A percentile compares a stretch with the other conserved stretches of the same genome.
phyloP scores from a whole-genome alignment of 2,113 vertebrate species.

The Serinus canaria region DNA sequence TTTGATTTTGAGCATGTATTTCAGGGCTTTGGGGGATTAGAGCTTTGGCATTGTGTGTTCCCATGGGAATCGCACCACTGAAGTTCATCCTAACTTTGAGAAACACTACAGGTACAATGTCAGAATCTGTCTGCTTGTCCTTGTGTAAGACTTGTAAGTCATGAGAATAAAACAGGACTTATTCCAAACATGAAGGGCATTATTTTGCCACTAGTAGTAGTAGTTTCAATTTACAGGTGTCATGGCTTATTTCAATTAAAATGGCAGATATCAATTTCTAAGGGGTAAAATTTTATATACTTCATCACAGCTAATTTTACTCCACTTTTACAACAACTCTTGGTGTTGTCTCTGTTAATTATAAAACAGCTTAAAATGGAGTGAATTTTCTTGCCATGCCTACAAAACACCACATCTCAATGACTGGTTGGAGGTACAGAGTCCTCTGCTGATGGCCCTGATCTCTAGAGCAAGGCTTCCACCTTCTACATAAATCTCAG shows the following conservation, averaged over 20 bases:
- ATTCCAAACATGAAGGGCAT: not conserved
- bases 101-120: not conserved
- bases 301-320: not conserved
- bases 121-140: not conserved
- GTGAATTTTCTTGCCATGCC: not conserved
- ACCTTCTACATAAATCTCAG: accelerated
- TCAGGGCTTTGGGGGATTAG: not conserved
- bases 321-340: not conserved
- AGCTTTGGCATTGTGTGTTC: not conserved
- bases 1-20: not conserved
- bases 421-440: not conserved
- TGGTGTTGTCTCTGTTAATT: not conserved
- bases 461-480: not conserved
- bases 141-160: not conserved
- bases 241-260: not conserved
- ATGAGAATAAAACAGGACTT: not conserved
- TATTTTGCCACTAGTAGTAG: constrained; percentile 19
- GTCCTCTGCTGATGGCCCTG: not conserved
- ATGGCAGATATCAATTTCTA: not conserved
- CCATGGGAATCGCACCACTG: not conserved
- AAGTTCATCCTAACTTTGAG: not conserved
- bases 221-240: not conserved
- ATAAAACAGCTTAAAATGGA: not conserved
- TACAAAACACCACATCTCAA: not conserved
- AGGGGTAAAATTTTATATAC: not conserved